Percentiles rank a stretch among this genome's conserved stretches.
phyloP scores from a whole-genome alignment of 2,113 vertebrate genomes.

The Columba livia region DNA sequence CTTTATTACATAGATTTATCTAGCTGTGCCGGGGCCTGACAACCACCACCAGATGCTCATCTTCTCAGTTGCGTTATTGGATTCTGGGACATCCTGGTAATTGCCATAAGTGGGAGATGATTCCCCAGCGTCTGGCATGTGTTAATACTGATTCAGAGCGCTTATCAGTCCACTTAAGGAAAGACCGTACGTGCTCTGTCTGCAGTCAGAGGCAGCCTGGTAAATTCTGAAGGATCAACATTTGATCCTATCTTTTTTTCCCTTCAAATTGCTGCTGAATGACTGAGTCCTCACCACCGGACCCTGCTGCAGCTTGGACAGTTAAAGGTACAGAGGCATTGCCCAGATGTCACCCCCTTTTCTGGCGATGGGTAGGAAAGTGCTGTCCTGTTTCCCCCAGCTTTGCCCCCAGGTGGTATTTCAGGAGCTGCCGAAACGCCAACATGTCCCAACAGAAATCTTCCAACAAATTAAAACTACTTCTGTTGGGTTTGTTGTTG shows the following conservation, averaged over 20 bases:
- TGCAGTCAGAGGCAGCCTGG: background rate
- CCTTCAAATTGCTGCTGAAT: background rate
- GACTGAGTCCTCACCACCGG: fast-evolving
- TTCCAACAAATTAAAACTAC: background rate
- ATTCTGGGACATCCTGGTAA: constrained; percentile 24
- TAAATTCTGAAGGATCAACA: background rate
- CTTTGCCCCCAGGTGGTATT: background rate
- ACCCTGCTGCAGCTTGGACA: background rate
- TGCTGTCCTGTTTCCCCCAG: background rate
- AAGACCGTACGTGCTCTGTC: background rate
- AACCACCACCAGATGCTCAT: background rate
- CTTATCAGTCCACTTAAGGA: background rate
- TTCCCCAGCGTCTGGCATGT: background rate
- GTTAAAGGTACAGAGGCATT: background rate
- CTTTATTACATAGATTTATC: background rate
- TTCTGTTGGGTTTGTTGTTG: background rate
- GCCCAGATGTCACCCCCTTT: background rate
- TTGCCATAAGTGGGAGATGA: constrained; percentile 27
- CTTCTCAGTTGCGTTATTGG: background rate
- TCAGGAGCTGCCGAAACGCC: background rate
- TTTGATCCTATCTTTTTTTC: background rate
- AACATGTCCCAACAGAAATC: background rate
- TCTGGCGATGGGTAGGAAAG: background rate
- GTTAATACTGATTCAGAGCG: background rate
- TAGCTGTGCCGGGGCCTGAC: background rate